Conservation (phyloP, 2,888 invertebrate species). For the Lycaena phlaeas region DNA sequence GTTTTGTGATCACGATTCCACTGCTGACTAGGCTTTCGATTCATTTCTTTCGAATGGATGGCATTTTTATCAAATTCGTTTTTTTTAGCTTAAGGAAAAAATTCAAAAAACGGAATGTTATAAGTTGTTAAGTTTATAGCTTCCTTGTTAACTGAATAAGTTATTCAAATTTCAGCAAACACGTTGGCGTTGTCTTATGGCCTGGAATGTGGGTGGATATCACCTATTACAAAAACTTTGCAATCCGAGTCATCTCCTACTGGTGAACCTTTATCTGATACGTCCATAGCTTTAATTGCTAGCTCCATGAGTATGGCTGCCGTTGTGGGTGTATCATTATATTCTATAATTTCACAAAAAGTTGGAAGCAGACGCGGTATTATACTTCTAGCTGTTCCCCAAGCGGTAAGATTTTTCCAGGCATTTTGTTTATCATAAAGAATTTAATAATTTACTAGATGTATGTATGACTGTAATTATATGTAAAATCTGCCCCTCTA, state of each 20-base stretch:
- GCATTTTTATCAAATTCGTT: too few relatives aligned
- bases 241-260: slow-evolving; percentile 34
- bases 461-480: too few relatives aligned
- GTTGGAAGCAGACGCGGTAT: slow-evolving; percentile 54
- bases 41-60: too few relatives aligned
- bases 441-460: too few relatives aligned
- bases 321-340: slow-evolving; percentile 42
- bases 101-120: too few relatives aligned
- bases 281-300: slow-evolving; percentile 54
- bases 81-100: too few relatives aligned
- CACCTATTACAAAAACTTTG: slow-evolving; percentile 40
- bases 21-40: too few relatives aligned
- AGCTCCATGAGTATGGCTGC: slow-evolving; percentile 44
- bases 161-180: slow-evolving; percentile 36
- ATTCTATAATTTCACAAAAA: slow-evolving; percentile 46
- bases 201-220: slow-evolving; percentile 47
- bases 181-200: slow-evolving; percentile 38
- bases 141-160: too few relatives aligned
- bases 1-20: too few relatives aligned
- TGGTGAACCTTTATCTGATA: slow-evolving; percentile 41
- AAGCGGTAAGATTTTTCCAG: slow-evolving; percentile 49
- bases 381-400: slow-evolving; percentile 52
- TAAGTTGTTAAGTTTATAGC: too few relatives aligned
- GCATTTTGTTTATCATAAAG: too few relatives aligned
- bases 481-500: too few relatives aligned